Evolutionary conservation across 2,888 invertebrate species (phyloP), one percentile per base, ranked within the genome.

Genomic region (Stenodera caucasica): DNA sequence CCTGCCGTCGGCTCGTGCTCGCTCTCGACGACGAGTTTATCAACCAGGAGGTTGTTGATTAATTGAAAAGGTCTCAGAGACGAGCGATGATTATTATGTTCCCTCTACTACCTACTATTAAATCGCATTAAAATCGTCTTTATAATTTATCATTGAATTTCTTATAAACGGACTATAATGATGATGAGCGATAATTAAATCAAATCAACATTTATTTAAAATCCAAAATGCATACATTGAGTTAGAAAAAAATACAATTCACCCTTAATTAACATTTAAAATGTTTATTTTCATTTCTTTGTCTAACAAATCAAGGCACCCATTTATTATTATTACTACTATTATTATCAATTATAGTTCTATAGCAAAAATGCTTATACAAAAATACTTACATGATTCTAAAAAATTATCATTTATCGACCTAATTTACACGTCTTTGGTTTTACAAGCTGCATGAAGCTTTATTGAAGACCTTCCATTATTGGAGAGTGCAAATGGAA

Each of bases 391-490:
- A 37, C 50, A n/a, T 21, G 14, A 18, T 32, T 53, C 53, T 15
- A 2, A n/a, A 35, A 35, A 35, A 14, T 14, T 21, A 3, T 18
- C 11, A 21, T 9, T 18, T 18, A 12, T 21, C 9, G 21, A 40
- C 35, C n/a, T 40, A 40, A 62, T 32, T 60, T 64, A 64, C 64
- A 64, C 18, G 56, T 68, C 68, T 80, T 80, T 80, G 80, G 80
- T 78, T 72, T 74, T 78, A 64, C 70, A 72, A 80, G 80, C 80
- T 80, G 80, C 75, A 80, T 78, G 80, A 79, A 76, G 75, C 78
- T 80, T 78, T 77, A 77, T 75, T 77, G 76, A 75, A 70, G 74
- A 73, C 64, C 67, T 74, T 75, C 67, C 35, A 40, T 57, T 53
- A 32, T 26, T 2, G 21, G 21, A 40, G 2, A n/a, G n/a, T 11